phyloP scores from a whole-genome alignment of 2,797 vertebrate species.

The Chloroceryle amazona region DNA sequence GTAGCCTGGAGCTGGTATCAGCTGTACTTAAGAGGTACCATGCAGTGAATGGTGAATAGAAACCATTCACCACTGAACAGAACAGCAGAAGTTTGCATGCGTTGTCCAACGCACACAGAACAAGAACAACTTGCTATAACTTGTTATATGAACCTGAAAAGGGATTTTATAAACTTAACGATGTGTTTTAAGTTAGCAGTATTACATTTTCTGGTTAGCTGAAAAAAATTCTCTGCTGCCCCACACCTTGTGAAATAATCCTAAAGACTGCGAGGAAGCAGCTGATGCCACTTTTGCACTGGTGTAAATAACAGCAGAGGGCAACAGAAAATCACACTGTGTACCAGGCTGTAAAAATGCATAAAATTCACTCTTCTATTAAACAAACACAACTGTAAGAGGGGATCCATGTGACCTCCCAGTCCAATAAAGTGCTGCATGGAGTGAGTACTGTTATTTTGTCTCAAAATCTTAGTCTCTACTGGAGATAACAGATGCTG shows the following conservation, averaged over 20 bases:
- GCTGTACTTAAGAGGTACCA: not conserved
- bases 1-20: not conserved
- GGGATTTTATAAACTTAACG: not conserved
- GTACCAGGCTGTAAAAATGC: not conserved
- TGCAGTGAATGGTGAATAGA: fast-evolving
- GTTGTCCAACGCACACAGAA: not conserved
- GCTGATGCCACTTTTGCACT: not conserved
- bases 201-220: not conserved
- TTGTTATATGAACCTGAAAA: not conserved
- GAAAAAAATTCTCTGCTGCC: not conserved
- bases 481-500: not conserved
- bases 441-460: not conserved
- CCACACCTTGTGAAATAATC: not conserved
- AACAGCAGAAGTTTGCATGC: not conserved
- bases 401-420: not conserved
- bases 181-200: slow-evolving; percentile 21
- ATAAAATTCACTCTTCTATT: not conserved
- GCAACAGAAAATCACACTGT: not conserved
- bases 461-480: not conserved
- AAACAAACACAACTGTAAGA: not conserved
- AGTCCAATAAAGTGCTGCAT: not conserved
- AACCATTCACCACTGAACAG: not conserved
- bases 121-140: not conserved
- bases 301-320: not conserved
- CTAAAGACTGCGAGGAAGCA: not conserved